Percentiles rank a stretch among this genome's conserved stretches.
Conservation (phyloP, 1,140 invertebrate genomes). For the Pygmarrhopalites habei region DNA sequence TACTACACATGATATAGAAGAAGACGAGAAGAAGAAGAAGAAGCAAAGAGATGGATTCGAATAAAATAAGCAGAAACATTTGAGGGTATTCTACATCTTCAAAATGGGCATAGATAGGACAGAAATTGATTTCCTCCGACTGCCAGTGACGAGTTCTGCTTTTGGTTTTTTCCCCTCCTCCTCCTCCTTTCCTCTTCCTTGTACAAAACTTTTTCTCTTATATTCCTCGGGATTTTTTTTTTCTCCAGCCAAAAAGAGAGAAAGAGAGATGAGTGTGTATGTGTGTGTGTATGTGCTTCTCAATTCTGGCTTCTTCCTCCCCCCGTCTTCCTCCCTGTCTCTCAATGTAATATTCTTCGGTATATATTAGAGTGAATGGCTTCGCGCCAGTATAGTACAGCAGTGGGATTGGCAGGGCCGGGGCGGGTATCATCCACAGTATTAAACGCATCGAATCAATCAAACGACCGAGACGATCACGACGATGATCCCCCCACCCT, state of each 20-base stretch:
- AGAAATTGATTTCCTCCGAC: constrained; percentile 12
- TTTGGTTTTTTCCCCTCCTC: background rate
- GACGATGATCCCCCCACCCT: too few relatives aligned
- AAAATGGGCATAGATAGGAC: constrained; percentile 4
- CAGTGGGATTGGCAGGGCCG: too few relatives aligned
- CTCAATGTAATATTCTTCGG: background rate
- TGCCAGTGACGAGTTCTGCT: constrained; percentile 9
- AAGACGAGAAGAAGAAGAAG: background rate
- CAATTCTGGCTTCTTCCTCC: too few relatives aligned
- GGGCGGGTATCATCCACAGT: constrained; percentile 6
- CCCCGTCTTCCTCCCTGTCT: background rate
- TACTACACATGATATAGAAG: too few relatives aligned
- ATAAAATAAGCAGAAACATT: constrained; percentile 12
- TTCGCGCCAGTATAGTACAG: constrained; percentile 4
- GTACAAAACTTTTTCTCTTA: too few relatives aligned
- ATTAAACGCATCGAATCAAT: constrained; percentile 17
- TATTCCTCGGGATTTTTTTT: too few relatives aligned
- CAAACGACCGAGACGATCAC: constrained; percentile 8
- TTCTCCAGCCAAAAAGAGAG: too few relatives aligned
- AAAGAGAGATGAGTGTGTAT: too few relatives aligned
- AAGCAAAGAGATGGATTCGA: constrained; percentile 4
- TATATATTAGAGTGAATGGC: constrained; percentile 8
- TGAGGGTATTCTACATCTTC: constrained; percentile 1
- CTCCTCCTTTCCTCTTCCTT: background rate
- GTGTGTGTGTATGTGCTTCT: too few relatives aligned